A percentile compares a stretch with the other conserved stretches of the same genome.
phyloP scores from a whole-genome alignment of 1,140 invertebrate genomes.

The Ceratina japonica region DNA sequence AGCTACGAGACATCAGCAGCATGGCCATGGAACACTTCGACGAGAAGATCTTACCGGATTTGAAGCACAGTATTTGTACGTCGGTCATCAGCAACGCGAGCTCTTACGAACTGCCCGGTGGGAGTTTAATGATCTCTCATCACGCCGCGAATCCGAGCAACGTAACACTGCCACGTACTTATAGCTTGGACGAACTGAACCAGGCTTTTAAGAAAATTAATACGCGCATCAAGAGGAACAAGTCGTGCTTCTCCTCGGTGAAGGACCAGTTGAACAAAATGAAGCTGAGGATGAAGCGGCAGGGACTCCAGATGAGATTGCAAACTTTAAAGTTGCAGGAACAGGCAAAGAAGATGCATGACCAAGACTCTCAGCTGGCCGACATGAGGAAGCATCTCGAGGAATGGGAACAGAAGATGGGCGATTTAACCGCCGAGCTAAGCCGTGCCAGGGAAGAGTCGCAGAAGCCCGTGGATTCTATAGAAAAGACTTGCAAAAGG shows the following conservation, averaged over 20 bases:
- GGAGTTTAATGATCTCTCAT: conserved; percentile 72
- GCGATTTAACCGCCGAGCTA: conserved; percentile 79
- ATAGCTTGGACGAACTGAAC: conserved; percentile 72
- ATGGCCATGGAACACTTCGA: conserved; percentile 99
- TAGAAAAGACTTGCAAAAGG: conserved; percentile 71
- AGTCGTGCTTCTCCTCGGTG: conserved; percentile 65
- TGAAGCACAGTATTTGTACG: conserved; percentile 76
- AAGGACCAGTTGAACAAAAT: conserved; percentile 71
- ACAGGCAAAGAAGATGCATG: conserved; percentile 77
- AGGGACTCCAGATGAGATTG: conserved; percentile 72
- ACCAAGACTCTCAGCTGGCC: conserved; percentile 78
- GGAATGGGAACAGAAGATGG: conserved; percentile 81
- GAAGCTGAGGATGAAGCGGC: conserved; percentile 73
- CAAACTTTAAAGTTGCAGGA: conserved; percentile 79
- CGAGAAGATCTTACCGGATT: conserved; percentile 88
- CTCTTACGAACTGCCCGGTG: conserved; percentile 71
- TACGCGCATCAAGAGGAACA: conserved; percentile 72
- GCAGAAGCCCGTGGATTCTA: conserved; percentile 64
- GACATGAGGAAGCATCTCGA: conserved; percentile 81
- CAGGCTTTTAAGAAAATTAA: conserved; percentile 75
- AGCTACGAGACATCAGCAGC: conserved; percentile 93
- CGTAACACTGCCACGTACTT: conserved; percentile 61
- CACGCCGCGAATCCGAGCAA: conserved; percentile 56
- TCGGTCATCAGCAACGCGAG: conserved; percentile 71
- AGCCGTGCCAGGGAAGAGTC: conserved; percentile 78